Evolutionary conservation across 2,888 invertebrate genomes (phyloP).

Genomic region (Blera fallax): DNA sequence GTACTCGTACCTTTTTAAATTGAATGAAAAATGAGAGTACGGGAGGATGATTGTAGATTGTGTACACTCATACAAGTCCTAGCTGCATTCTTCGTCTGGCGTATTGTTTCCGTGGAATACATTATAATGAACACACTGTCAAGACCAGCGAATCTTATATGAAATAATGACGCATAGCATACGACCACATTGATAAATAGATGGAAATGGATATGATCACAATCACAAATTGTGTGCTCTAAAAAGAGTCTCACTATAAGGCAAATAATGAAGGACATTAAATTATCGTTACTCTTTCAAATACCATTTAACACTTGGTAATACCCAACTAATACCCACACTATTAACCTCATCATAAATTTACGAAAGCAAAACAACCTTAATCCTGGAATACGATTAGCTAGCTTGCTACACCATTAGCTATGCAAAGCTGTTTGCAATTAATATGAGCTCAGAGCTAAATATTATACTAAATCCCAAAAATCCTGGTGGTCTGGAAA

Average conservation of each 20-base stretch:
- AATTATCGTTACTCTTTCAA: neutral
- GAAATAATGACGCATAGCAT: too few relatives aligned
- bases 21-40: slow-evolving; percentile 54
- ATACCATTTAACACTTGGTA: slow-evolving; percentile 24
- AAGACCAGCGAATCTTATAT: too few relatives aligned
- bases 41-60: neutral
- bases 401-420: slow-evolving; percentile 21
- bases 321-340: slow-evolving; percentile 19
- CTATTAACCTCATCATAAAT: slow-evolving; percentile 16
- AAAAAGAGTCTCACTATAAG: too few relatives aligned
- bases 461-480: slow-evolving; percentile 30
- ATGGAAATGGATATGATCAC: too few relatives aligned
- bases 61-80: neutral
- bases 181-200: too few relatives aligned
- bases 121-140: too few relatives aligned
- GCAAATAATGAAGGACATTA: too few relatives aligned
- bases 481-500: neutral
- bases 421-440: slow-evolving; percentile 21
- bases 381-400: slow-evolving; percentile 50
- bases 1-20: slow-evolving; percentile 43
- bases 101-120: neutral
- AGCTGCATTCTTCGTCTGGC: neutral
- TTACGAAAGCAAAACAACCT: slow-evolving; percentile 6
- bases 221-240: too few relatives aligned
- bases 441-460: slow-evolving; percentile 23